Evolutionary conservation across 2,113 vertebrate genomes (phyloP).

Genomic region (Lophochroa leadbeateri): DNA sequence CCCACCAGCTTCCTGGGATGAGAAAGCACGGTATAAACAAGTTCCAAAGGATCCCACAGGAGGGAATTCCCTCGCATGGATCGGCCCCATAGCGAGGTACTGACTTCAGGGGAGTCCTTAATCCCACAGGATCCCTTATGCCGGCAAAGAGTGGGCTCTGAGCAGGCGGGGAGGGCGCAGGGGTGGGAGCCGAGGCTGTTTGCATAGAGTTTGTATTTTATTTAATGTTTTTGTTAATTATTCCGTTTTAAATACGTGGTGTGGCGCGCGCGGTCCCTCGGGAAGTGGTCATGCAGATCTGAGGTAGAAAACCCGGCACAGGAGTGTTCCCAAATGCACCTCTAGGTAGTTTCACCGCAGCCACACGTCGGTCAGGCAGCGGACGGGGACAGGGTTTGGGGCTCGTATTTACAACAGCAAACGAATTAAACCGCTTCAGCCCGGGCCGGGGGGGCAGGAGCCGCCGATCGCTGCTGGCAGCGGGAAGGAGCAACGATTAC

Average conservation of each 20-base stretch:
- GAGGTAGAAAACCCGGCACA: conserved; percentile 80
- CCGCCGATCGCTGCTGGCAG: neutral
- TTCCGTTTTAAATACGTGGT: conserved; percentile 70
- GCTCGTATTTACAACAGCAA: conserved; percentile 59
- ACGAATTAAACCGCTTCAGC: neutral
- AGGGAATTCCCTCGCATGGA: neutral
- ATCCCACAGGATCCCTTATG: neutral
- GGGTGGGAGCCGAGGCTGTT: neutral
- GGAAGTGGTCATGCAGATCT: conserved; percentile 76
- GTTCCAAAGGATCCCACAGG: neutral
- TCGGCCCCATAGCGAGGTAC: neutral
- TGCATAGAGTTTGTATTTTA: conserved; percentile 61
- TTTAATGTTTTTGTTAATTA: conserved; percentile 69
- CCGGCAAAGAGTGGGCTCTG: neutral
- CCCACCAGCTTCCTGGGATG: neutral
- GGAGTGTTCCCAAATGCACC: conserved; percentile 65
- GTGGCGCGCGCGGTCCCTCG: conserved; percentile 64
- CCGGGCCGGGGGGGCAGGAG: conserved; percentile 37
- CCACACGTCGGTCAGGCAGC: conserved; percentile 41
- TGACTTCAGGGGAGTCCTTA: neutral
- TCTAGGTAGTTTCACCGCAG: conserved; percentile 83
- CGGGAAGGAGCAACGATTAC: neutral
- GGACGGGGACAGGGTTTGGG: neutral
- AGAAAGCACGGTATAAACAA: neutral
- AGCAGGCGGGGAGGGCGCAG: neutral